Conservation (phyloP, 2,888 invertebrate genomes). For the Drepana falcataria region DNA sequence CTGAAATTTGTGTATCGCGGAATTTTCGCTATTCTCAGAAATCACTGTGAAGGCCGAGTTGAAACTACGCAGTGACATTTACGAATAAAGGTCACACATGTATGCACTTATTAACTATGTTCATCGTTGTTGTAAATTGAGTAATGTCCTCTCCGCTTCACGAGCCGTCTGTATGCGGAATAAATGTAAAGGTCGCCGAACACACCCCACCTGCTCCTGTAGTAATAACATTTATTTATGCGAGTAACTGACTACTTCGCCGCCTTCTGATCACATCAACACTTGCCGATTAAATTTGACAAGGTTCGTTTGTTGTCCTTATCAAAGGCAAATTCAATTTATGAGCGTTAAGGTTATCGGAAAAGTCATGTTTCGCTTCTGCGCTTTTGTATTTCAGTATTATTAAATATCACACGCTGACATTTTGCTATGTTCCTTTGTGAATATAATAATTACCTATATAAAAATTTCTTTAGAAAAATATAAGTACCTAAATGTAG, state of each 20-base stretch:
- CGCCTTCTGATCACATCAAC: background rate
- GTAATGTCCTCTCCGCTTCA: slow-evolving; percentile 15
- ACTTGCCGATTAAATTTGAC: background rate
- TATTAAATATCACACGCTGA: too few species aligned
- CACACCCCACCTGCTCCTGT: slow-evolving; percentile 12
- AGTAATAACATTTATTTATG: background rate
- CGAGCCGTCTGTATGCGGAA: slow-evolving; percentile 12
- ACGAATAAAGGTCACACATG: slow-evolving; percentile 32
- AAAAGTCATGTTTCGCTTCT: background rate
- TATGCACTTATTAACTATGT: slow-evolving; percentile 11
- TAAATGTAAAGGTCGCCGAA: slow-evolving; percentile 28
- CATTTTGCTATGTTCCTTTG: too few species aligned
- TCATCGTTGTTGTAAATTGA: slow-evolving; percentile 11
- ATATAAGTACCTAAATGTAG: background rate
- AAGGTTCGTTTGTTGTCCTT: background rate
- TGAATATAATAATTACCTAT: too few species aligned
- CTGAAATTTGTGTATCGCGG: background rate
- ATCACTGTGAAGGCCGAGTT: slow-evolving; percentile 8
- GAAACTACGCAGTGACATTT: slow-evolving; percentile 28
- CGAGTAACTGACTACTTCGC: background rate
- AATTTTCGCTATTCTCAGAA: background rate
- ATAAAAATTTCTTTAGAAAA: too few species aligned
- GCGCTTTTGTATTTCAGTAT: background rate
- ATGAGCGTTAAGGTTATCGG: background rate
- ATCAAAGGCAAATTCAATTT: background rate